Evolutionary conservation across 2,113 vertebrate genomes (phyloP), one percentile per base, ranked within the genome.

Genomic region (Cepphus grylle): DNA sequence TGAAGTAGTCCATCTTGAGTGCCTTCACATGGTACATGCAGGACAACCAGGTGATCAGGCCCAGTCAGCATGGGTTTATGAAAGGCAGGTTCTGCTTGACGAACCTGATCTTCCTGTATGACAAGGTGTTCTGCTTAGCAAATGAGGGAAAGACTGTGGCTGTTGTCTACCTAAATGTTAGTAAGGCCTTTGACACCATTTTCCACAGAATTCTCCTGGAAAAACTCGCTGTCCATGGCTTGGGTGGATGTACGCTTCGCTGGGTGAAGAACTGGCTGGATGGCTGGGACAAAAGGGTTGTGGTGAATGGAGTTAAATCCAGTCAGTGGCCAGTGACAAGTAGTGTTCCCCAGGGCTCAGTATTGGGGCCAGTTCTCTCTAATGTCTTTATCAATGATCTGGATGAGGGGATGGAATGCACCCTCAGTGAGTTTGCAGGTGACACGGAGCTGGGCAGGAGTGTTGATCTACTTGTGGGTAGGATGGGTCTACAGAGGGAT

Each of bases 371-470:
- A 20, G 13, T 71, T 52, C 49, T 38, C 4, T 38, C 52, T 38
- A 52, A 12, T 36, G 38, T 5, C 25, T 29, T 71, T 52, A 50
- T 50, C 47, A 36, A 18, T 21, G n/a, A 20, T 8, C 49, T 53
- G 49, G 49, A 30, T 0, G 5, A 72, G 27, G 19, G 7, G 17
- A 40, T 53, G 1, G 0, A 40, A 14, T 11, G 19, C 49, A 30
- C 5, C 36, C 10, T 30, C 26, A 30, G n/a, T 52, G 10, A 11
- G 20, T 66, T 43, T 66, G 42, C 42, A 65, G 38, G 22, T 1
- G 3, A 30, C 63, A 43, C 12, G 12, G 6, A 43, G 29, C 15
- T 66, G 21, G 15, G 42, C 1, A 9, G 29, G 63, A 32, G 19
- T 32, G 63, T 30, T 66, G 40, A 66, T 43, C 29, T 52, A 13